Percentiles rank a stretch among this genome's conserved stretches.
These are phyloP conservation scores for Podargus strigoides DNA, from an alignment of 2,797 vertebrate species.

Conservation along the genomic window DNA sequence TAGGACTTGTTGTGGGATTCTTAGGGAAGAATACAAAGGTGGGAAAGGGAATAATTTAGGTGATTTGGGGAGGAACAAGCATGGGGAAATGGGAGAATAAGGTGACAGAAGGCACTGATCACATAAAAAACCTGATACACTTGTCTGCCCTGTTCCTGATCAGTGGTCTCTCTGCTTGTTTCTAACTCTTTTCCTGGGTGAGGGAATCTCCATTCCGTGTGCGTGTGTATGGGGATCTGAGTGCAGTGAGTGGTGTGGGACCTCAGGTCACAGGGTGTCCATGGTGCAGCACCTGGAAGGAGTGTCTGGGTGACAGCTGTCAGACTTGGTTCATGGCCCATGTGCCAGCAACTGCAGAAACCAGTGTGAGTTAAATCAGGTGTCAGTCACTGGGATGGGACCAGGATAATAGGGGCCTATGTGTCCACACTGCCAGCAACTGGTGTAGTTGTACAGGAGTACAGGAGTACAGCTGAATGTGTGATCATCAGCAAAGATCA, in stretches of 20 bases:
- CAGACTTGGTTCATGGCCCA: not conserved
- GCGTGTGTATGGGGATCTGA: not conserved
- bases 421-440: not conserved
- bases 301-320: not conserved
- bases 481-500: not conserved
- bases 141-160: not conserved
- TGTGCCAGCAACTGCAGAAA: not conserved
- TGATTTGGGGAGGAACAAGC: not conserved
- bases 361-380: not conserved
- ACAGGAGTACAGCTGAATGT: no score
- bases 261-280: not conserved
- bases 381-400: not conserved
- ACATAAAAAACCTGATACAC: not conserved
- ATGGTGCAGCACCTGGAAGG: not conserved
- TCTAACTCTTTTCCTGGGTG: not conserved
- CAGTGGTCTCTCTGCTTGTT: not conserved
- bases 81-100: not conserved
- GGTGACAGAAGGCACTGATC: not conserved
- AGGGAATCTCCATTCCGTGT: rapidly evolving
- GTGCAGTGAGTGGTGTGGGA: not conserved
- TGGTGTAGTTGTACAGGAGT: rapidly evolving
- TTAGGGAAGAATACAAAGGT: not conserved
- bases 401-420: no score
- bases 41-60: not conserved
- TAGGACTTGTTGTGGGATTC: not conserved